These are phyloP conservation scores for Azemiops feae DNA, from an alignment of 2,113 vertebrate species.

Conservation along the genomic window DNA sequence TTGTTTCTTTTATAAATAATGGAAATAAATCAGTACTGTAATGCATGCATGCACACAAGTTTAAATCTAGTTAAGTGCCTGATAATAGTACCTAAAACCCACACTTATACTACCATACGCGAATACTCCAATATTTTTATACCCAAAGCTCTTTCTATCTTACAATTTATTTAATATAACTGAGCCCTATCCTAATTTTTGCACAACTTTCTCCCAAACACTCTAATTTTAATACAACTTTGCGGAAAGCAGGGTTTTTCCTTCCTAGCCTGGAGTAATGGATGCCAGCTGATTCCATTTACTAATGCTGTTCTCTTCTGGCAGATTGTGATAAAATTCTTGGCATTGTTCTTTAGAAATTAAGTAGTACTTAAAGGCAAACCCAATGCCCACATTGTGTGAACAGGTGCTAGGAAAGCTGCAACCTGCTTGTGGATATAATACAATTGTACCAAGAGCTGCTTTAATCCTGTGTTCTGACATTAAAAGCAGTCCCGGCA, in stretches of 20 bases:
- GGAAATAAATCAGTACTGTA: neutral
- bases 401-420: neutral
- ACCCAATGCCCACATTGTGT: neutral
- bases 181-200: neutral
- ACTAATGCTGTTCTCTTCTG: neutral
- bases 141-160: neutral
- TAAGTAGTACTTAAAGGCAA: neutral
- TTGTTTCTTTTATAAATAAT: neutral
- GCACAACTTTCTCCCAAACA: neutral
- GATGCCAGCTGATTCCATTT: neutral
- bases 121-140: neutral
- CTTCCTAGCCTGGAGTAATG: neutral
- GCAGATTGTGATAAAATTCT: neutral
- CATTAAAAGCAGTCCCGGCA: neutral
- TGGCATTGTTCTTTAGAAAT: neutral
- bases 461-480: rapidly evolving
- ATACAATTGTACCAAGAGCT: neutral
- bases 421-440: neutral
- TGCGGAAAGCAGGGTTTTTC: neutral
- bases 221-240: neutral
- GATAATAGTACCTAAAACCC: neutral
- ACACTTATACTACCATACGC: neutral
- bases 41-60: neutral
- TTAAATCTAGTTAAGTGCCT: neutral
- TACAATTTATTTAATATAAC: neutral